Base-by-base conservation (phyloP, 2,797 vertebrate species). In the Diceros bicornis region DNA sequence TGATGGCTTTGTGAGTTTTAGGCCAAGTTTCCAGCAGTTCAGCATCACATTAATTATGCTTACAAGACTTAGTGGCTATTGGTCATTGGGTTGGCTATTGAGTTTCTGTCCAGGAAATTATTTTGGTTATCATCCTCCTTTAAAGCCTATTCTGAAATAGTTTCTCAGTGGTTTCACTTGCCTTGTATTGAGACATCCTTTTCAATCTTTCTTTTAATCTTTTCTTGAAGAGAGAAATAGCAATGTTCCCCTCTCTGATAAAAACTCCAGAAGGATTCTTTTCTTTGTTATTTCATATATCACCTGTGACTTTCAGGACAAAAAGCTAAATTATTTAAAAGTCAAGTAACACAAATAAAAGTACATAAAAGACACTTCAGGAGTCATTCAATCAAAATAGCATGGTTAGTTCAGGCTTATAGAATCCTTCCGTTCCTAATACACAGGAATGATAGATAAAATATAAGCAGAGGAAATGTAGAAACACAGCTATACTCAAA, bases 251-350 rank as follows among this genome's bases (percentile, higher is more conserved):
- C 25, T 47, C 20, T 27, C 25, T 84, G 64, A 41, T 41, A 79
- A 61, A 64, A 72, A 64, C 14, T 81, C 29, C 47, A 17, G 20
- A 4, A 25, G 6, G 29, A 47, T 37, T 66, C 79, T 82, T 59
- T 75, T 41, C 50, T 71, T 79, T 86, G 21, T 25, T 34, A 83
- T 83, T 82, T 75, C 52, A 59, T 37, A 18, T 89, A 61, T 61
- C 9, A 83, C 37, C 61, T 41, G 27, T 50, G 68, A 41, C 41
- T 89, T 69, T 4, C n/a, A 92, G 2, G n/a, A 68, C 18, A 68
- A 50, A 75, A 25, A 96, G n/a, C 10, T 57, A 82, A 82, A 32
- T 92, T 59, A 68, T 82, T 88, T 82, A 32, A 34, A 89, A 75
- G 66, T n/a, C 9, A 92, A 75, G 32, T 82, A 74, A 13, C 37